Evolutionary conservation across 2,797 vertebrate species (phyloP), one percentile per base, ranked within the genome.

Genomic region (Trachops cirrhosus): DNA sequence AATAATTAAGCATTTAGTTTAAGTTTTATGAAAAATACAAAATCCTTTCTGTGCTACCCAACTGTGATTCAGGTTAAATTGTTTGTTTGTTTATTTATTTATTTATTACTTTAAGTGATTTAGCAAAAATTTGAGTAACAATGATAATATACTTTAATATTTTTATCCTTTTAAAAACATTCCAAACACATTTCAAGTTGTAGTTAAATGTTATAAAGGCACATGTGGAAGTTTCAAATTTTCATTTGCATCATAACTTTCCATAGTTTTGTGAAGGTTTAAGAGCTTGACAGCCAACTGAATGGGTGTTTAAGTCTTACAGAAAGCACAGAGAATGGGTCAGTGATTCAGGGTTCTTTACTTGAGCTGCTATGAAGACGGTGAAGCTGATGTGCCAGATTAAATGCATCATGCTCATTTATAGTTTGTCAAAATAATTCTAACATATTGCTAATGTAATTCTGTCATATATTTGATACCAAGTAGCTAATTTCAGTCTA

Each of bases 11-110:
- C 85, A 59, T 50, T 86, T 44, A 67, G 75, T 82, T 82, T 54
- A 93, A 89, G 37, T 59, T 68, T 75, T 15, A 89, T 52, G 6
- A 93, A 96, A 88, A 84, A 39, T n/a, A 64, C 22, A 85, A 96
- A 97, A 78, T 48, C 37, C n/a, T 95, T 39, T 48, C 24, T 3
- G 11, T 26, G 67, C 44, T 54, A 54, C 6, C 11, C 24, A 80
- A 57, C 19, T 64, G 32, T 52, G 54, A 89, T 48, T 93, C 26
- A 34, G 2, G 21, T 59, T 80, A 70, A 95, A 70, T 32, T 37
- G 3, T 3, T n/a, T 75, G 10, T 26, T 46, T n/a, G 15, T 19
- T 64, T n/a, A 21, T 21, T 22, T 29, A 2, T 3, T 34, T 34
- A 34, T 12, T 64, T 44, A 82, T 52, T 48, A 34, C 12, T 84